These are phyloP conservation scores for Lathronympha strigana DNA, from an alignment of 2,888 invertebrate genomes.

Conservation along the genomic window DNA sequence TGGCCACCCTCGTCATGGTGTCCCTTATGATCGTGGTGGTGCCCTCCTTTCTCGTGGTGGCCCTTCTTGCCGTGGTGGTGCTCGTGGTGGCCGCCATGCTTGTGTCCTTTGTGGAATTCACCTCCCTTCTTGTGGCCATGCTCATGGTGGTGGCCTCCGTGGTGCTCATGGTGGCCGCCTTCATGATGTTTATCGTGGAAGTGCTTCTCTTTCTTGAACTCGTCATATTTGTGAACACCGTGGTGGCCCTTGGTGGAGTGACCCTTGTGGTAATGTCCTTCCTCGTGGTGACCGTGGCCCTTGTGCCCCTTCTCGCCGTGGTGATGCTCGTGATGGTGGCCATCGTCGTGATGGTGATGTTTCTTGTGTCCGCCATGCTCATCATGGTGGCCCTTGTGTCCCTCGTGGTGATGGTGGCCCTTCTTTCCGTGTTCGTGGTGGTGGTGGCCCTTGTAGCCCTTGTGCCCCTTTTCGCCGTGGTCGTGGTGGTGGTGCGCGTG, in stretches of 20 bases:
- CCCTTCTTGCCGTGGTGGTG: slow-evolving; percentile 93
- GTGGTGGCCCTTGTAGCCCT: slow-evolving; percentile 88
- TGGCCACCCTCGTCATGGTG: slow-evolving; percentile 92
- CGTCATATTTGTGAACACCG: slow-evolving; percentile 92
- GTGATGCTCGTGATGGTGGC: slow-evolving; percentile 86
- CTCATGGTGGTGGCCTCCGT: slow-evolving; percentile 91
- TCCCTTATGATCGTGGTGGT: slow-evolving; percentile 91
- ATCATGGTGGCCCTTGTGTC: slow-evolving; percentile 85
- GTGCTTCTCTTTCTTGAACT: slow-evolving; percentile 93
- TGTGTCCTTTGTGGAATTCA: slow-evolving; percentile 91
- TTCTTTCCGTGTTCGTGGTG: slow-evolving; percentile 88
- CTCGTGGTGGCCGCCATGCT: slow-evolving; percentile 90
- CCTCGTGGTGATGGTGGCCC: slow-evolving; percentile 89
- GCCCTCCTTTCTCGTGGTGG: slow-evolving; percentile 91
- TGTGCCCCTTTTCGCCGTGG: slow-evolving; percentile 89
- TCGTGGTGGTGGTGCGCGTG: slow-evolving; percentile 86
- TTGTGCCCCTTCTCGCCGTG: slow-evolving; percentile 88
- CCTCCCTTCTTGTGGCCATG: slow-evolving; percentile 93
- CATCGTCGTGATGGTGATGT: slow-evolving; percentile 87
- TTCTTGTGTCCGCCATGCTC: slow-evolving; percentile 87
- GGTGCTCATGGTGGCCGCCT: slow-evolving; percentile 91
- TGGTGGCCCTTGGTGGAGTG: slow-evolving; percentile 94
- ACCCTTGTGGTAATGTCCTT: slow-evolving; percentile 91
- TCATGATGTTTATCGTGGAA: slow-evolving; percentile 94
- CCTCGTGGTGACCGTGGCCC: slow-evolving; percentile 80